phyloP scores from a whole-genome alignment of 2,113 vertebrate species.

The Motacilla alba region DNA sequence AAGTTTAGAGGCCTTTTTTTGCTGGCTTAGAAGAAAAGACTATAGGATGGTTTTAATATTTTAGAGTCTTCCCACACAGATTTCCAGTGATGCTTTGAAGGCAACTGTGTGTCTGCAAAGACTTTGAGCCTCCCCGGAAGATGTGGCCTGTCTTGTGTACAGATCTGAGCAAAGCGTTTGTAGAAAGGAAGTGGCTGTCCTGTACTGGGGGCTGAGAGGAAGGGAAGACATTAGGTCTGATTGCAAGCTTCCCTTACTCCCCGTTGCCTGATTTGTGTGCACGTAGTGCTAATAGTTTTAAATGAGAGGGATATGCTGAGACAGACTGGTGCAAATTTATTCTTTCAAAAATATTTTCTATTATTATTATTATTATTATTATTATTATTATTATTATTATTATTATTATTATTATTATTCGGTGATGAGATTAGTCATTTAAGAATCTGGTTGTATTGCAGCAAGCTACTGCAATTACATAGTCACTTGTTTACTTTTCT shows the following conservation, averaged over 20 bases:
- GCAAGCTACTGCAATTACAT: background rate
- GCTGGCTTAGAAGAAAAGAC: slow-evolving; percentile 27
- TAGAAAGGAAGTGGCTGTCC: slow-evolving; percentile 77
- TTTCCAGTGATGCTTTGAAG: slow-evolving; percentile 87
- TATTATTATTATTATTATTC: background rate
- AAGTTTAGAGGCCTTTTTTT: background rate
- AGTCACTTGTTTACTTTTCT: background rate
- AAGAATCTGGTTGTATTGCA: background rate
- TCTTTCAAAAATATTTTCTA: background rate
- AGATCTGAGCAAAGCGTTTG: slow-evolving; percentile 76
- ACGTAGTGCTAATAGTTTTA: background rate
- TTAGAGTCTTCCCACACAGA: slow-evolving; percentile 82
- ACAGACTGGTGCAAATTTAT: background rate
- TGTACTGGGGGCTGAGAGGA: slow-evolving; percentile 48
- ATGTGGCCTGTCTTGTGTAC: slow-evolving; percentile 76
- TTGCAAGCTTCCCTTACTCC: slow-evolving; percentile 47
- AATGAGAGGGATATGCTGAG: background rate
- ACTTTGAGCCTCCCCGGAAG: slow-evolving; percentile 73
- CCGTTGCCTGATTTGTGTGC: slow-evolving; percentile 18
- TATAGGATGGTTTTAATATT: slow-evolving; percentile 74
- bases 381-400: background rate
- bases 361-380: background rate
- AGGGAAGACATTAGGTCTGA: slow-evolving; percentile 42
- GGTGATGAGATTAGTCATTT: background rate
- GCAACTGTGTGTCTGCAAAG: slow-evolving; percentile 64